Evolutionary conservation across 1,140 invertebrate species (phyloP).

Genomic region (Acromyrmex echinatior): DNA sequence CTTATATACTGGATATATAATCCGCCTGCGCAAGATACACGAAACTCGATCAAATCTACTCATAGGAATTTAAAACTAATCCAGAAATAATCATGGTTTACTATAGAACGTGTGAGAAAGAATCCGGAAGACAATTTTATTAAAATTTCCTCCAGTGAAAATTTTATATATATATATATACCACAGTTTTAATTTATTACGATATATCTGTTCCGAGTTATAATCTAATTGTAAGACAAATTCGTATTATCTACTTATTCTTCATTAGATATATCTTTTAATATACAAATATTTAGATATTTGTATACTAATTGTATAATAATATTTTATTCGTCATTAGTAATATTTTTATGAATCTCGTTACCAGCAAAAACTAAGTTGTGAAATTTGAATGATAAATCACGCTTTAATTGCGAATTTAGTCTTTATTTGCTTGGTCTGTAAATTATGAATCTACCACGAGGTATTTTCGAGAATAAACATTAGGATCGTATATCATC

Average conservation of each 20-base stretch:
- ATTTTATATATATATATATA: too few species aligned
- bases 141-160: too few species aligned
- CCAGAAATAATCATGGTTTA: constrained; percentile 23
- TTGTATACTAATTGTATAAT: neutral
- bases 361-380: neutral
- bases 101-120: neutral
- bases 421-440: constrained; percentile 7
- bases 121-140: too few species aligned
- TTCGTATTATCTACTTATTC: neutral
- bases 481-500: constrained; percentile 17
- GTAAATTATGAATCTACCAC: constrained; percentile 23
- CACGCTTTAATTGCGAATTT: constrained; percentile 20
- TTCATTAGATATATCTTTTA: neutral
- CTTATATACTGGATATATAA: constrained; percentile 50
- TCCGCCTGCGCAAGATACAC: constrained; percentile 41
- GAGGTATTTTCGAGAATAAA: constrained; percentile 19
- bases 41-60: constrained; percentile 23
- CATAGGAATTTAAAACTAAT: constrained; percentile 40
- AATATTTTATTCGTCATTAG: neutral
- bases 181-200: neutral
- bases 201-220: neutral
- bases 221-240: neutral
- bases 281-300: neutral
- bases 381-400: constrained; percentile 17
- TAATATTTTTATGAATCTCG: neutral